These are phyloP conservation scores for Ochotona curzoniae DNA, from an alignment of 2,113 vertebrate genomes.

Conservation along the genomic window DNA sequence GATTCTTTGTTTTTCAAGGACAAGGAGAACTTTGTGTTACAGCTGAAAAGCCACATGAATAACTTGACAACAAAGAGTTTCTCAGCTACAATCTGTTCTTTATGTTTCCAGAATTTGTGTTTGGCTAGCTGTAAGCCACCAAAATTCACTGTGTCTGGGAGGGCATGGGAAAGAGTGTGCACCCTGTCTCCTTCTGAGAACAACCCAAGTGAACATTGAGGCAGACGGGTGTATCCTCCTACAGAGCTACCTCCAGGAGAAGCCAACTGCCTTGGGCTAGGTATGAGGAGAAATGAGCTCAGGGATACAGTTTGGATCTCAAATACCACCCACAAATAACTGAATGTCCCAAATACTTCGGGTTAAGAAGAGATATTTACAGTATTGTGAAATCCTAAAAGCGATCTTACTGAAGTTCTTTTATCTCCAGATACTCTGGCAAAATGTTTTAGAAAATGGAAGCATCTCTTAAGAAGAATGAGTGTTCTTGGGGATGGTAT, in stretches of 20 bases:
- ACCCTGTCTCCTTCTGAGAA: background rate
- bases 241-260: background rate
- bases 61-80: conserved; percentile 73
- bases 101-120: conserved; percentile 72
- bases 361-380: background rate
- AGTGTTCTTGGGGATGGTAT: background rate
- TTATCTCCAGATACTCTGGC: background rate
- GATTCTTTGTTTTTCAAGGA: conserved; percentile 60
- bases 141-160: conserved; percentile 44
- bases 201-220: background rate
- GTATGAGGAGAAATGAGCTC: background rate
- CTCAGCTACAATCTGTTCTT: conserved; percentile 68
- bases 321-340: background rate
- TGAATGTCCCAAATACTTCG: background rate
- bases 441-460: conserved; percentile 21
- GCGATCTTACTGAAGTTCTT: background rate
- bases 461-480: background rate
- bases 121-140: conserved; percentile 37
- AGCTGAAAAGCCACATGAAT: conserved; percentile 67
- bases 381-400: background rate
- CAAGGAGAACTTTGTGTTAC: conserved; percentile 71
- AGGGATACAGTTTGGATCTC: background rate
- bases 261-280: background rate
- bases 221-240: no score
- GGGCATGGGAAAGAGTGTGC: conserved; percentile 36